Evolutionary conservation across 2,113 vertebrate genomes (phyloP).

Genomic region (Microcebus griseorufus): DNA sequence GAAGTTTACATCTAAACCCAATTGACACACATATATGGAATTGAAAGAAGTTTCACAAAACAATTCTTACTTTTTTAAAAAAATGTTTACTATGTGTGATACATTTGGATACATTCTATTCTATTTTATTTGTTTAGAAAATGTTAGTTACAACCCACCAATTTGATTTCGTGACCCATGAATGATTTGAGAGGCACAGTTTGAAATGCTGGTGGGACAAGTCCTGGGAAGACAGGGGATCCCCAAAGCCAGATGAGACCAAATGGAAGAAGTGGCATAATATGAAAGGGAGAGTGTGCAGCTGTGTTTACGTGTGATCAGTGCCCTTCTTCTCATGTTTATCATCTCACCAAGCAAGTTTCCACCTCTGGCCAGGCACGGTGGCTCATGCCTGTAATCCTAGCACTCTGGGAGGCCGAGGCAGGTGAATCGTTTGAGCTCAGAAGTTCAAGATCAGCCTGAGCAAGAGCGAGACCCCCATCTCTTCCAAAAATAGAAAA

Average conservation of each 20-base stretch:
- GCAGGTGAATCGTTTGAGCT: too few species aligned
- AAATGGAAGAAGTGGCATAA: background rate
- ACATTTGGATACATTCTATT: background rate
- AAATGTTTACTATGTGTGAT: background rate
- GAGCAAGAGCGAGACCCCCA: too few species aligned
- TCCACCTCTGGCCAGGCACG: background rate
- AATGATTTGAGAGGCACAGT: background rate
- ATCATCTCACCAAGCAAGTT: background rate
- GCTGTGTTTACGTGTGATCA: background rate
- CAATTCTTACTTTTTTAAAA: background rate
- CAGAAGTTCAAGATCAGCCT: too few species aligned
- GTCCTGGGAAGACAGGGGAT: background rate
- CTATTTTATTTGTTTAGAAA: constrained; percentile 10
- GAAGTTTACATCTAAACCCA: background rate
- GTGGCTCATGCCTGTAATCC: too few species aligned
- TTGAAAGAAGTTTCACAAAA: background rate
- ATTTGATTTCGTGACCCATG: background rate
- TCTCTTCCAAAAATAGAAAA: too few species aligned
- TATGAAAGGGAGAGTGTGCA: background rate
- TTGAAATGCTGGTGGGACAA: background rate
- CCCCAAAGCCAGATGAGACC: background rate
- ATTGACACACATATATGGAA: background rate
- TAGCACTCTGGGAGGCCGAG: too few species aligned
- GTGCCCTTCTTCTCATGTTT: background rate
- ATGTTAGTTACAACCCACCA: background rate